A percentile compares a stretch with the other conserved stretches of the same genome.
These are phyloP conservation scores for Oncorhynchus clarkii DNA, from an alignment of 2,113 vertebrate genomes.

Conservation along the genomic window DNA sequence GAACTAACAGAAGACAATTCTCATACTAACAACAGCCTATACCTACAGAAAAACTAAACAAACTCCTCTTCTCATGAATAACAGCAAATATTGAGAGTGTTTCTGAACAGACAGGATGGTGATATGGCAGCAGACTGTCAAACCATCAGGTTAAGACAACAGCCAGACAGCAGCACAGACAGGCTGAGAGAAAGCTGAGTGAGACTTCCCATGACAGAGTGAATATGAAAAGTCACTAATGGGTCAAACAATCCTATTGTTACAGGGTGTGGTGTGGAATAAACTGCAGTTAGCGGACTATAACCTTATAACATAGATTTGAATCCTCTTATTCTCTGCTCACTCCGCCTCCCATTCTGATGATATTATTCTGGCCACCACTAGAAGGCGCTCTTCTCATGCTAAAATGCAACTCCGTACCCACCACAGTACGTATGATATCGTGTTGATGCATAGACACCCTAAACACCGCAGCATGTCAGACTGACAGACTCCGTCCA, in stretches of 20 bases:
- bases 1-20: conserved; percentile 42
- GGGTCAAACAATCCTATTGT: conserved; percentile 52
- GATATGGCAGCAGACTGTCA: conserved; percentile 38
- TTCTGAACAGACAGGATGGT: conserved; percentile 53
- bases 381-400: conserved; percentile 79
- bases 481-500: conserved; percentile 36
- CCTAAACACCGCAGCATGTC: conserved; percentile 46
- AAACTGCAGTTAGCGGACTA: conserved; percentile 61
- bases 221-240: conserved; percentile 35
- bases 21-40: neutral
- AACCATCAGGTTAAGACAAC: conserved; percentile 35
- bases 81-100: conserved; percentile 60
- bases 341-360: conserved; percentile 6
- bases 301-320: conserved; percentile 47
- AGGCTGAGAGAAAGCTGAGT: conserved; percentile 1
- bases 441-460: conserved; percentile 23
- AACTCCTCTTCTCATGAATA: conserved; percentile 50
- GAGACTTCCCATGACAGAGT: conserved; percentile 28
- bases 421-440: conserved; percentile 27
- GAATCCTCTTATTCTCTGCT: neutral
- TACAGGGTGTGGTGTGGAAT: conserved; percentile 48
- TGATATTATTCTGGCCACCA: conserved; percentile 42
- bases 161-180: conserved; percentile 3
- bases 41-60: conserved; percentile 36
- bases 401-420: conserved; percentile 40